These are phyloP conservation scores for Eilema sororculum DNA, from an alignment of 2,888 invertebrate genomes.

Conservation along the genomic window DNA sequence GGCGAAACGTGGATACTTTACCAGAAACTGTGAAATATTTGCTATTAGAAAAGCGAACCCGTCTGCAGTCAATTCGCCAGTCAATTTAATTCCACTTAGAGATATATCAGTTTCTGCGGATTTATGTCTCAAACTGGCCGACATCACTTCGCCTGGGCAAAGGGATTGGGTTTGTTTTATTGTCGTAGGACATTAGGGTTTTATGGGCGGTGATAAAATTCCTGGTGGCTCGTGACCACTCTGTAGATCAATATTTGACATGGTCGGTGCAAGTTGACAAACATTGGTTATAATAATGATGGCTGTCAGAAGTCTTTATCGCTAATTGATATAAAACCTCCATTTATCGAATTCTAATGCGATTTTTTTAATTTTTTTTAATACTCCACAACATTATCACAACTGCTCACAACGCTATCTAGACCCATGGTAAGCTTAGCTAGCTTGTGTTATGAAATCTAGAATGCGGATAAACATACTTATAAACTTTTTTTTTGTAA, in stretches of 20 bases:
- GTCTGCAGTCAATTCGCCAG: slow-evolving; percentile 19
- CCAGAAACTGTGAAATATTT: background rate
- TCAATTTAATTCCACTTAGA: slow-evolving; percentile 37
- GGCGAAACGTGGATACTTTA: background rate
- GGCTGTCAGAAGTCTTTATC: no score
- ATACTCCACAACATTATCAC: no score
- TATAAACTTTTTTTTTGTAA: no score
- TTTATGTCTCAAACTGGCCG: slow-evolving; percentile 33
- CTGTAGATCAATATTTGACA: background rate
- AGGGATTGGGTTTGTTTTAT: slow-evolving; percentile 40
- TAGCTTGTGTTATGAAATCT: no score
- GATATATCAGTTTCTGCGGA: slow-evolving; percentile 33
- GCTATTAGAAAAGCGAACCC: background rate
- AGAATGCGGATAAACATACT: no score
- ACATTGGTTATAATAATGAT: no score
- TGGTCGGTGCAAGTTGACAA: no score
- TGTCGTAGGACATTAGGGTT: slow-evolving; percentile 28
- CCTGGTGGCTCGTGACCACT: slow-evolving; percentile 7
- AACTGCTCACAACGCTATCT: no score
- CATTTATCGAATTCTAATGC: no score
- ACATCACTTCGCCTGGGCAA: slow-evolving; percentile 14
- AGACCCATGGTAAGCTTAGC: no score
- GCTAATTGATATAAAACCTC: no score
- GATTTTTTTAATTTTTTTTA: no score
- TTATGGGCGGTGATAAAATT: slow-evolving; percentile 36